Percentiles rank a stretch among this genome's conserved stretches.
Conservation (phyloP, 2,888 invertebrate species). For the Caenorhabditis zanzibari region DNA sequence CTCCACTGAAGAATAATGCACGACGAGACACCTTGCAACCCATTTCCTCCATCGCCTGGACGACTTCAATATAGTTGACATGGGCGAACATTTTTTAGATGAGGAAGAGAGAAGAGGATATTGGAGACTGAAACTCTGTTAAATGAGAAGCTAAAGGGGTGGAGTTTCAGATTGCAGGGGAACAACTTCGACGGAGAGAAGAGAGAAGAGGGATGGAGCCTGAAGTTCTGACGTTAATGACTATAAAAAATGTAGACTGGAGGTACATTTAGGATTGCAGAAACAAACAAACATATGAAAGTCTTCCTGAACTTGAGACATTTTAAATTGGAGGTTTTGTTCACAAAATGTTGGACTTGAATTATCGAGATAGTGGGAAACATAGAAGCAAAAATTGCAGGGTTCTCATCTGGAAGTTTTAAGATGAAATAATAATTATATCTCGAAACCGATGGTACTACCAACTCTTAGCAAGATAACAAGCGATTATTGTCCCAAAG, state of each 20-base stretch:
- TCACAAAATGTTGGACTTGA: too few relatives aligned
- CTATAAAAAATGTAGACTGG: background rate
- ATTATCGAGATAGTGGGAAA: too few relatives aligned
- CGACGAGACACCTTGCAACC: constrained; percentile 16
- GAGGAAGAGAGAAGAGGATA: background rate
- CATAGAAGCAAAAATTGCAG: too few relatives aligned
- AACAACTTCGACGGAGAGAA: background rate
- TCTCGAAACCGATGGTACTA: too few relatives aligned
- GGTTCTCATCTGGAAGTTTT: too few relatives aligned
- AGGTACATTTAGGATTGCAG: background rate
- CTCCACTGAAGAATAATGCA: background rate
- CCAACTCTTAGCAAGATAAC: too few relatives aligned
- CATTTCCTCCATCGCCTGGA: constrained; percentile 18
- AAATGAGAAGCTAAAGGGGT: background rate
- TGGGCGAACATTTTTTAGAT: constrained; percentile 8
- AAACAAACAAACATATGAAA: background rate
- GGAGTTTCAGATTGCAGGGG: background rate
- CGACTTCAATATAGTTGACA: constrained; percentile 14
- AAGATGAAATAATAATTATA: too few relatives aligned
- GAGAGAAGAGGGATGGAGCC: background rate
- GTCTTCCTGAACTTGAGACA: background rate
- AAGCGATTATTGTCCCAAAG: too few relatives aligned
- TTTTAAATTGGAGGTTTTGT: too few relatives aligned
- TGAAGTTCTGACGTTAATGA: constrained; percentile 5
- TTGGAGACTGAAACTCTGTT: background rate